Conservation (phyloP, 2,113 vertebrate species). For the Barbus barbus region DNA sequence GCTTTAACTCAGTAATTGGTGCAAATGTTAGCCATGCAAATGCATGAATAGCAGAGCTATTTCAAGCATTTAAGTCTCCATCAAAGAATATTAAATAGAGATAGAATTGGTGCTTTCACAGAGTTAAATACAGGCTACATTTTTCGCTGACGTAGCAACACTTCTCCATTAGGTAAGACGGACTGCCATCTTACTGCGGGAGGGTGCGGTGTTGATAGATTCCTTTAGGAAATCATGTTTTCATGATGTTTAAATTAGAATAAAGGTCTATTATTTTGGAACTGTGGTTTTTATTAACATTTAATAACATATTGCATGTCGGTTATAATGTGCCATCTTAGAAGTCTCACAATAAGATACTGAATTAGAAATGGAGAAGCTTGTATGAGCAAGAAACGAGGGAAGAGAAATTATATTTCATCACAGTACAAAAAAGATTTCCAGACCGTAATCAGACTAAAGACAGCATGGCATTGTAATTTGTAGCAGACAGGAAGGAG, state of each 20-base stretch:
- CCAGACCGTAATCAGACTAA: conserved; percentile 12
- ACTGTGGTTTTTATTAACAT: conserved; percentile 23
- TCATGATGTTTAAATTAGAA: conserved; percentile 20
- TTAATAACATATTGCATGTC: not conserved
- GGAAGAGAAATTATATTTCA: conserved; percentile 20
- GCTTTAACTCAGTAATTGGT: not conserved
- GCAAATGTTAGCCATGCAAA: not conserved
- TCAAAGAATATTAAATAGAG: conserved; percentile 25
- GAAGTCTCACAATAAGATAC: not conserved
- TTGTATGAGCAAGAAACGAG: not conserved
- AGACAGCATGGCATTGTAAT: conserved; percentile 29
- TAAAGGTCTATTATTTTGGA: not conserved
- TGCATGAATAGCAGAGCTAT: conserved; percentile 12
- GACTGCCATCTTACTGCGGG: conserved; percentile 13
- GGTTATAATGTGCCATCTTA: not conserved
- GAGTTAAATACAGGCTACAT: conserved; percentile 19
- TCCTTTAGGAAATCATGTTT: conserved; percentile 9
- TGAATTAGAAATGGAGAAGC: not conserved
- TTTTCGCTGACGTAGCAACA: conserved; percentile 5
- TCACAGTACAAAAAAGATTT: conserved; percentile 28
- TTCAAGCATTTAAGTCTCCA: conserved; percentile 1
- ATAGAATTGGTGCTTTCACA: not conserved
- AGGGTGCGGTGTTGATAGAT: not conserved
- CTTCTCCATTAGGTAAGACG: conserved; percentile 16
- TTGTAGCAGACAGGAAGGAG: conserved; percentile 36